phyloP scores from a whole-genome alignment of 2,797 vertebrate genomes.

The Gadopsis marmoratus region DNA sequence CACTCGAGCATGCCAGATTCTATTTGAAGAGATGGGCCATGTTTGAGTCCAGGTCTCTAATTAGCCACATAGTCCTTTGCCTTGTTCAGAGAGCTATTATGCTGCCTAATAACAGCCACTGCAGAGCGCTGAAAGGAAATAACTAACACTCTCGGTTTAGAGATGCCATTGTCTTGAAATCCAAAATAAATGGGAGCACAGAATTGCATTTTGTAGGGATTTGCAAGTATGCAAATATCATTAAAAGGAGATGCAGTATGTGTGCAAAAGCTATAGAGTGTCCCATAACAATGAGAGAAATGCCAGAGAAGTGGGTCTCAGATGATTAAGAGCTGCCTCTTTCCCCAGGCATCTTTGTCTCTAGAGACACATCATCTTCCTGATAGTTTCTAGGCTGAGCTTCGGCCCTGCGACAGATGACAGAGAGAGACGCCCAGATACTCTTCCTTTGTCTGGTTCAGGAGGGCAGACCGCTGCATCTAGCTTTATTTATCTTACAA shows the following conservation, averaged over 20 bases:
- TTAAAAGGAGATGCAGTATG: constrained; percentile 41
- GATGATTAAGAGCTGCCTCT: constrained; percentile 82
- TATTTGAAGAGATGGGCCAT: constrained; percentile 76
- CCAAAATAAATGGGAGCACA: constrained; percentile 67
- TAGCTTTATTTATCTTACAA: constrained; percentile 81
- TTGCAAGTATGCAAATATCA: constrained; percentile 81
- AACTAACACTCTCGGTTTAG: constrained; percentile 60
- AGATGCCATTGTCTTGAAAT: constrained; percentile 51
- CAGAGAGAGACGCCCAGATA: constrained; percentile 64
- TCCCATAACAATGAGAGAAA: constrained; percentile 60
- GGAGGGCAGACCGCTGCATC: constrained; percentile 66
- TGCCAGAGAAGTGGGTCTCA: constrained; percentile 81
- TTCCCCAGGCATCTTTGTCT: constrained; percentile 73
- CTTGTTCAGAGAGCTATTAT: constrained; percentile 69
- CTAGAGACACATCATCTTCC: constrained; percentile 82
- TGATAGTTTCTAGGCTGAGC: constrained; percentile 77
- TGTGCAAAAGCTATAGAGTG: constrained; percentile 30
- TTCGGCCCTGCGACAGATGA: constrained; percentile 79
- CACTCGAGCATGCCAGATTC: constrained; percentile 73
- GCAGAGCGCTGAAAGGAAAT: constrained; percentile 57
- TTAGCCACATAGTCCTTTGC: constrained; percentile 73
- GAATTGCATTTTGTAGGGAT: constrained; percentile 69
- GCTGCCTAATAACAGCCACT: constrained; percentile 62
- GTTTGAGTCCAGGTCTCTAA: constrained; percentile 77
- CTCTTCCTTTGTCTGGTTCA: constrained; percentile 73